These are phyloP conservation scores for Syrphus vitripennis DNA, from an alignment of 2,888 invertebrate species.

Conservation along the genomic window DNA sequence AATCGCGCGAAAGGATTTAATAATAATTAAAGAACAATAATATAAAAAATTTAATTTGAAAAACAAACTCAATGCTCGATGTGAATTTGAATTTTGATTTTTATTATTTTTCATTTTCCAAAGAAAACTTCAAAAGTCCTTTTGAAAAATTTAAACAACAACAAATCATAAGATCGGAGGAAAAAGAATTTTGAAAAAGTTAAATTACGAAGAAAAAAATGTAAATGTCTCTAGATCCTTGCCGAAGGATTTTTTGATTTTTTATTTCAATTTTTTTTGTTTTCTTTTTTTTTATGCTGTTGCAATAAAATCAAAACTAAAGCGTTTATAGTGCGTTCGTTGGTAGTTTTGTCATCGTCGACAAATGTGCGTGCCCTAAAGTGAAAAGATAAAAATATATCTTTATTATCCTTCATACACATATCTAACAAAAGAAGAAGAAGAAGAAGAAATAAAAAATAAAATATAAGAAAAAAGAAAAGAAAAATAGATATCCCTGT, in stretches of 20 bases:
- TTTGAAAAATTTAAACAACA: not conserved
- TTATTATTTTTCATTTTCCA: conserved; percentile 33
- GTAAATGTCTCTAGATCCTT: conserved; percentile 48
- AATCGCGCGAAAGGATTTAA: conserved; percentile 6
- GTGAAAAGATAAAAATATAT: conserved; percentile 45
- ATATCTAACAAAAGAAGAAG: conserved; percentile 2
- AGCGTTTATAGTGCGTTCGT: conserved; percentile 26
- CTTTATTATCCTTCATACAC: conserved; percentile 28
- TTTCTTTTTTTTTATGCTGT: conserved; percentile 27
- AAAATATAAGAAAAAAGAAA: not conserved
- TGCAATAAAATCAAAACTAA: conserved; percentile 56
- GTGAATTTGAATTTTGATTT: conserved; percentile 45
- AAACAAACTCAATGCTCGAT: conserved; percentile 31
- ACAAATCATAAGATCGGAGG: not conserved
- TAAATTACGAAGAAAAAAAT: conserved; percentile 28
- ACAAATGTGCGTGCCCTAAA: conserved; percentile 51
- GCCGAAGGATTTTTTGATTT: conserved; percentile 51
- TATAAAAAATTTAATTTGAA: not conserved
- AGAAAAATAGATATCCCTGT: conserved; percentile 48
- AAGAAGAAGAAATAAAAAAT: conserved; percentile 25
- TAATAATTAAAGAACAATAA: conserved; percentile 1
- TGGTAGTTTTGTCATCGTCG: not conserved
- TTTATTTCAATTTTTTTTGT: conserved; percentile 54
- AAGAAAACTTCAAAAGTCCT: conserved; percentile 23
- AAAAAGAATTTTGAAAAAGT: not conserved